Base-by-base conservation (phyloP, 2,888 invertebrate species). In the Vandiemenella viatica region DNA sequence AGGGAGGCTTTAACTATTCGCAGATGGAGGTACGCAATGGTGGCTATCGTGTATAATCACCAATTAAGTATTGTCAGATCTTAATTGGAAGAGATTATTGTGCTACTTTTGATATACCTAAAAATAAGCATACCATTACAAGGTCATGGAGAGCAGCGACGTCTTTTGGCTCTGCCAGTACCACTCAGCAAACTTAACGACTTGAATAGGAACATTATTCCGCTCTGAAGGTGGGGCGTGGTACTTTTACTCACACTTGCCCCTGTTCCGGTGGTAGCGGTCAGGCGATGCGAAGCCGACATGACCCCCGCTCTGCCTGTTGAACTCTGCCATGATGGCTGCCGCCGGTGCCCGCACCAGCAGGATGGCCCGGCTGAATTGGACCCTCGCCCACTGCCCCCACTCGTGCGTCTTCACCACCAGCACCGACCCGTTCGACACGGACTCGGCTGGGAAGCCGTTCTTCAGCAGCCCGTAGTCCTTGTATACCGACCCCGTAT, bases 321-420 rank as follows among this genome's bases (percentile, higher is more conserved):
- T 85, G 62, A 85, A 86, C 63, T 86, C 86, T 0, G 86, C 85
- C 64, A 80, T 70, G 50, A 82, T 78, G 5, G 85, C 81, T 60
- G 80, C 76, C 55, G 76, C 75, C 1, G 85, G 84, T 54, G 80
- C 76, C 37, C 85, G 69, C 37, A 86, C 77, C 44, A 86, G 66
- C 21, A 86, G 66, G 46, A 86, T 72, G 1, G 83, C 83, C 49
- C 78, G 77, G 48, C 72, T 66, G 60, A 82, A 86, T 0, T 69
- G 66, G 45, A 68, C 69, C 54, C 76, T 63, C 0, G 80, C 74
- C 37, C 62, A 63, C 7, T 67, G 68, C 5, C 83, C 84, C 65
- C 77, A 79, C 61, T 84, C 84, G 63, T 86, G 85, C 0, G 85
- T 86, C 65, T 86, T 86, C 21, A 86, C 82, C 13, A 83, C 76